A percentile compares a stretch with the other conserved stretches of the same genome.
These are phyloP conservation scores for Caenorhabditis doughertyi DNA, from an alignment of 2,888 invertebrate genomes.

Conservation along the genomic window DNA sequence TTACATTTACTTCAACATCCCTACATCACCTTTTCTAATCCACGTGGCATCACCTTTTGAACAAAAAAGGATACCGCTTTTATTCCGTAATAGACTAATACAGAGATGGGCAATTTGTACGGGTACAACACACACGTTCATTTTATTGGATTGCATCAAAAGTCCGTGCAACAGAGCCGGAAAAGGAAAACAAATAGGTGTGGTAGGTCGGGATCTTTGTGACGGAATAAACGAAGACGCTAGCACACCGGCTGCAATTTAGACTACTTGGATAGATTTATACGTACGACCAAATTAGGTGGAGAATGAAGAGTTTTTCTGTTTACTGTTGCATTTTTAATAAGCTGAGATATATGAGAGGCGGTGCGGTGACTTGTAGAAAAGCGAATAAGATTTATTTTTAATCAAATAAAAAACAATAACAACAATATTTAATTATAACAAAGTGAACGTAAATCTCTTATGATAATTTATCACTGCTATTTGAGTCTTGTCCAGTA, in stretches of 20 bases:
- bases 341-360: too few relatives aligned
- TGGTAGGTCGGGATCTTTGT: slow-evolving; percentile 31
- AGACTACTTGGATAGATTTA: background rate
- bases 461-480: too few relatives aligned
- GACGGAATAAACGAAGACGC: slow-evolving; percentile 18
- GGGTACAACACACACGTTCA: slow-evolving; percentile 2
- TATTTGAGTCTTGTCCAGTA: too few relatives aligned
- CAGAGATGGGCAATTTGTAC: slow-evolving; percentile 25
- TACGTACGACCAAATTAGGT: background rate
- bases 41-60: background rate
- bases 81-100: slow-evolving; percentile 23
- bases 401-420: too few relatives aligned
- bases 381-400: too few relatives aligned
- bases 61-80: background rate
- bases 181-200: slow-evolving; percentile 29
- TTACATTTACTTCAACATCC: background rate
- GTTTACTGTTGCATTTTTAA: too few relatives aligned
- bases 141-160: slow-evolving; percentile 26
- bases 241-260: slow-evolving; percentile 25
- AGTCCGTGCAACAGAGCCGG: slow-evolving; percentile 26
- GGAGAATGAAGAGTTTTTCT: too few relatives aligned
- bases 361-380: too few relatives aligned
- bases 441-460: too few relatives aligned
- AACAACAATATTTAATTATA: too few relatives aligned
- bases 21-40: slow-evolving; percentile 15